A percentile compares a stretch with the other conserved stretches of the same genome.
Evolutionary conservation across 2,797 vertebrate genomes (phyloP).

Genomic region (Hypotaenidia okinawae): DNA sequence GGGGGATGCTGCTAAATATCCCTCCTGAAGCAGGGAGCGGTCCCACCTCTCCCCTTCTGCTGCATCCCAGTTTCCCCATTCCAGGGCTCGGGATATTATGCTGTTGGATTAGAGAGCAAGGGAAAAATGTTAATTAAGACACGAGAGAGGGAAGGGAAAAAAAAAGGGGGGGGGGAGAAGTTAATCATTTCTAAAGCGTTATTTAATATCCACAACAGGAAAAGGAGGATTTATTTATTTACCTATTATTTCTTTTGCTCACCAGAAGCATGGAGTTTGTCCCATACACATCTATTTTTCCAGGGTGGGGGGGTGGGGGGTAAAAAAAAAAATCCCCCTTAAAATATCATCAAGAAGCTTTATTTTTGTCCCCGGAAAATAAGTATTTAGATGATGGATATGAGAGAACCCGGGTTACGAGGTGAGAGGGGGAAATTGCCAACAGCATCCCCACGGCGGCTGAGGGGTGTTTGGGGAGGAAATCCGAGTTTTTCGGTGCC

Average conservation of each 20-base stretch:
- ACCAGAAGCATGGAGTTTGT: neutral
- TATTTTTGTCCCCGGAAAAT: neutral
- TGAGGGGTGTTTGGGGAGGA: slow-evolving; percentile 2
- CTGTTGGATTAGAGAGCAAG: neutral
- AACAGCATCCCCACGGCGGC: neutral
- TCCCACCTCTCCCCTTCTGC: neutral
- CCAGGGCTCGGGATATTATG: neutral
- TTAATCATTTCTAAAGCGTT: neutral
- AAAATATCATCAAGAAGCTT: neutral
- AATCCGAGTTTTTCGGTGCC: neutral
- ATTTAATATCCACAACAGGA: neutral
- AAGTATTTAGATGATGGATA: neutral
- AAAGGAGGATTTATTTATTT: neutral
- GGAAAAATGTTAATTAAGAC: slow-evolving; percentile 2
- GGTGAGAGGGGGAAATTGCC: neutral
- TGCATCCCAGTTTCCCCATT: neutral
- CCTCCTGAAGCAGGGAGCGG: neutral
- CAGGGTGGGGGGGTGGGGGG: too few relatives aligned
- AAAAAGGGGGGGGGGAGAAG: neutral
- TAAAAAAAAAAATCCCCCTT: neutral
- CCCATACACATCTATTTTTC: neutral
- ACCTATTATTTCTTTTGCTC: neutral
- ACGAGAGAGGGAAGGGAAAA: neutral
- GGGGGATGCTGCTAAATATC: neutral
- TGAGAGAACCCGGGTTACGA: neutral